phyloP scores from a whole-genome alignment of 2,888 invertebrate species.

The Cryptocephalus primarius region DNA sequence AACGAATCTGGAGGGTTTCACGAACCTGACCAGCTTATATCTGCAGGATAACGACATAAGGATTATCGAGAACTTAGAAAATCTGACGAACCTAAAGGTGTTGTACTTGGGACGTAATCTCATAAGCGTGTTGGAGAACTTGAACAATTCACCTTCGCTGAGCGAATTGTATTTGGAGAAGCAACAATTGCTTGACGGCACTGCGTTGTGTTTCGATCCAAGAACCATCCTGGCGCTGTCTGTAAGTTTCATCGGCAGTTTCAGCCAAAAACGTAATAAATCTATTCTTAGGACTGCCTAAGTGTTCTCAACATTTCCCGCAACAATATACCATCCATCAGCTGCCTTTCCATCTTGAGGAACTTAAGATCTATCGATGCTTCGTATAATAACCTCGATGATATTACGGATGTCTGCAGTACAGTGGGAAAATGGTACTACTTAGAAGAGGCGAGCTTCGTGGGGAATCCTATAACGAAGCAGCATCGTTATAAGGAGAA shows the following conservation, averaged over 20 bases:
- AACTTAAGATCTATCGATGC: constrained; percentile 46
- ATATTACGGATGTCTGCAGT: constrained; percentile 44
- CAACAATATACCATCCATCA: constrained; percentile 48
- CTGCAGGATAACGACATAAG: constrained; percentile 72
- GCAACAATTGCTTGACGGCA: constrained; percentile 46
- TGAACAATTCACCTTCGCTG: constrained; percentile 47
- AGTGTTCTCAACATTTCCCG: constrained; percentile 51
- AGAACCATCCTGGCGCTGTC: constrained; percentile 46
- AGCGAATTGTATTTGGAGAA: constrained; percentile 59
- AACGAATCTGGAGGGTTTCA: constrained; percentile 43
- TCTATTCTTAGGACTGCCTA: constrained; percentile 42
- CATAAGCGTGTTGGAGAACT: constrained; percentile 58
- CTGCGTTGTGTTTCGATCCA: constrained; percentile 57
- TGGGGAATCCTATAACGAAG: constrained; percentile 53
- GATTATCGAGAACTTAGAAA: constrained; percentile 60
- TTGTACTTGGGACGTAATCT: constrained; percentile 63
- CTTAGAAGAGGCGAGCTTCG: constrained; percentile 46
- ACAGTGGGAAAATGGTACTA: constrained; percentile 44
- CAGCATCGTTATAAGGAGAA: constrained; percentile 56
- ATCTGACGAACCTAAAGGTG: constrained; percentile 58
- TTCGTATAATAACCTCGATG: constrained; percentile 45
- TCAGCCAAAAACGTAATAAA: background rate
- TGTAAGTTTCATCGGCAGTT: constrained; percentile 32
- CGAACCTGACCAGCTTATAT: constrained; percentile 53
- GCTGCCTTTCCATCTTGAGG: constrained; percentile 42